phyloP scores from a whole-genome alignment of 2,113 vertebrate species.

The Neodontobutis hainanensis region DNA sequence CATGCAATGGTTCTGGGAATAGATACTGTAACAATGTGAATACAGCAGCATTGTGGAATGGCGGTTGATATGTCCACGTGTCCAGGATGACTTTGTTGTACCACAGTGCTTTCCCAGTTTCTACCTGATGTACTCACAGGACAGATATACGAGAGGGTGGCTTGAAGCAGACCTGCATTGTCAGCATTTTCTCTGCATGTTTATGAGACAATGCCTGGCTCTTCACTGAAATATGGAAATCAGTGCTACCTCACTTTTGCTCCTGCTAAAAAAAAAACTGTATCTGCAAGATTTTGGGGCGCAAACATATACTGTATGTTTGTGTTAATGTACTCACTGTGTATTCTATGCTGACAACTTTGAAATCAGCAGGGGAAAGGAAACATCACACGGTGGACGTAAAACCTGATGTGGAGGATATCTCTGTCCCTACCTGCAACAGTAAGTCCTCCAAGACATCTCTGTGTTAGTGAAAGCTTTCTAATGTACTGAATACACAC shows the following conservation, averaged over 20 bases:
- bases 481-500: too few relatives aligned
- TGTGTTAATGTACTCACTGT: background rate
- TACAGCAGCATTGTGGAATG: slow-evolving; percentile 8
- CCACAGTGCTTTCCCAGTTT: background rate
- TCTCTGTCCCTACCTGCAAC: slow-evolving; percentile 4
- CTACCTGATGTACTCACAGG: slow-evolving; percentile 6
- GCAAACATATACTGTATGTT: background rate
- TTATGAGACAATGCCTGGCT: slow-evolving; percentile 6
- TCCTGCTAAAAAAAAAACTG: background rate
- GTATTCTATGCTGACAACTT: background rate
- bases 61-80: slow-evolving; percentile 2
- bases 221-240: background rate
- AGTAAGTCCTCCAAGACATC: slow-evolving; percentile 13
- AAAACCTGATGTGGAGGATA: slow-evolving; percentile 26
- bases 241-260: background rate
- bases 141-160: slow-evolving; percentile 6
- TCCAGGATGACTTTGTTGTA: background rate
- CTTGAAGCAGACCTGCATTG: slow-evolving; percentile 13
- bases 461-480: slow-evolving; percentile 37
- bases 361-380: slow-evolving; percentile 18
- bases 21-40: background rate
- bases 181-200: slow-evolving; percentile 25
- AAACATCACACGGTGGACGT: slow-evolving; percentile 19
- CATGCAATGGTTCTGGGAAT: too few relatives aligned
- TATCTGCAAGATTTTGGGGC: background rate